Evolutionary conservation across 2,888 invertebrate genomes (phyloP).

Genomic region (Drosophila anceps): DNA sequence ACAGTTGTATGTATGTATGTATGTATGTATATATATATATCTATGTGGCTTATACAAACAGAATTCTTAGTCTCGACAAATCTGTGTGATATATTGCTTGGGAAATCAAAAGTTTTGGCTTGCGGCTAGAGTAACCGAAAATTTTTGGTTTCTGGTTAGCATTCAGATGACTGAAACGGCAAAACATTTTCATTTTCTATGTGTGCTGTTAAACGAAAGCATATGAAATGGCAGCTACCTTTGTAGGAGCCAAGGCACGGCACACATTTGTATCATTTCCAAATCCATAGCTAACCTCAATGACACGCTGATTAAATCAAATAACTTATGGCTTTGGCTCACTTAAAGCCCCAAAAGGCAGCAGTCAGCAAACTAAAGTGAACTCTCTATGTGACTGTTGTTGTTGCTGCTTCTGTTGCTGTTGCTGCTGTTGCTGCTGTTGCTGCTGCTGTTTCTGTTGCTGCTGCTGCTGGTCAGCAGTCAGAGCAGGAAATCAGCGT

Average conservation of each 20-base stretch:
- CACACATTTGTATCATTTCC: constrained; percentile 51
- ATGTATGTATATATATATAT: no score
- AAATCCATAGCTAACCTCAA: constrained; percentile 63
- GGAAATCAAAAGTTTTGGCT: constrained; percentile 1
- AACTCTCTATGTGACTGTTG: constrained; percentile 20
- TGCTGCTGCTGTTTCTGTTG: not conserved
- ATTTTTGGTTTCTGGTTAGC: constrained; percentile 1
- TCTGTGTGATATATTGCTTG: not conserved
- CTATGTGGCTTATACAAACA: not conserved
- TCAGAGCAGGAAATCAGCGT: constrained; percentile 71
- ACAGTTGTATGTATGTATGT: no score
- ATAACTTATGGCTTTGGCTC: constrained; percentile 75
- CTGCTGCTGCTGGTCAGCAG: constrained; percentile 38
- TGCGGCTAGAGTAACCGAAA: constrained; percentile 5
- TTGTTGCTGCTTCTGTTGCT: not conserved
- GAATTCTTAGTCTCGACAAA: not conserved
- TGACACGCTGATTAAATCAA: constrained; percentile 78
- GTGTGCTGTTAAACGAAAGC: not conserved
- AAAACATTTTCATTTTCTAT: constrained; percentile 15
- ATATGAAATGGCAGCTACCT: not conserved
- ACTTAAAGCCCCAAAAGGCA: constrained; percentile 31
- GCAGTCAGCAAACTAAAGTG: constrained; percentile 44
- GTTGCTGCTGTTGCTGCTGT: constrained; percentile 6
- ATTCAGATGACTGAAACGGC: constrained; percentile 2
- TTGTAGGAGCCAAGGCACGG: not conserved